Evolutionary conservation across 2,888 invertebrate species (phyloP), one percentile per base, ranked within the genome.

Genomic region (Mylabris sibirica): DNA sequence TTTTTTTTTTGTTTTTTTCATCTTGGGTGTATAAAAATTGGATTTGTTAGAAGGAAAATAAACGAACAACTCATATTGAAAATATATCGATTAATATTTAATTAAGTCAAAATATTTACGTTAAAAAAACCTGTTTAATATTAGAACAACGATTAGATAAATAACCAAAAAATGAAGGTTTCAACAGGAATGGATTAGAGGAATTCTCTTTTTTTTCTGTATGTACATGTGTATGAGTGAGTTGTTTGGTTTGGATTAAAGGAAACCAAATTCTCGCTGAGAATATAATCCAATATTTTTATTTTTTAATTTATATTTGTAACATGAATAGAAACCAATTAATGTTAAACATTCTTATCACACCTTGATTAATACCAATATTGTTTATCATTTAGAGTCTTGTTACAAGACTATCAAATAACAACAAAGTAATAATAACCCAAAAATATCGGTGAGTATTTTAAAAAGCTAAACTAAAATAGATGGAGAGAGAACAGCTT

Each of bases 51-150:
- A 20, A 20, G 1, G 41, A 41, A 44, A 44, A 44, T 44, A 59
- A 66, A 49, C 57, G 62, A 62, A 17, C 60, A 35, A 61, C 53
- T 60, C 20, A 57, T 63, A 59, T 44, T 26, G 44, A 49, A 35
- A 67, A 38, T 59, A 60, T 44, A 65, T 26, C 44, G 44, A 38
- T 65, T 65, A 65, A 66, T 66, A 66, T 66, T 68, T 68, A 64
- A 68, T 68, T 38, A 64, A 62, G 63, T 68, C 68, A 68, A 68
- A 68, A 68, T 68, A 68, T 68, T 68, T 68, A 68, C 60, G 53
- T 59, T 35, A 12, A 41, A 53, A 49, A 53, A 62, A 63, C 62
- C 65, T 68, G 68, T 60, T 62, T 49, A 63, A 20, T 44, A 65
- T 68, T 65, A 65, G 44, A 17, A 49, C 20, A 49, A 20, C 49